Evolutionary conservation across 2,113 vertebrate species (phyloP), one percentile per base, ranked within the genome.

Genomic region (Crotalus horridus): DNA sequence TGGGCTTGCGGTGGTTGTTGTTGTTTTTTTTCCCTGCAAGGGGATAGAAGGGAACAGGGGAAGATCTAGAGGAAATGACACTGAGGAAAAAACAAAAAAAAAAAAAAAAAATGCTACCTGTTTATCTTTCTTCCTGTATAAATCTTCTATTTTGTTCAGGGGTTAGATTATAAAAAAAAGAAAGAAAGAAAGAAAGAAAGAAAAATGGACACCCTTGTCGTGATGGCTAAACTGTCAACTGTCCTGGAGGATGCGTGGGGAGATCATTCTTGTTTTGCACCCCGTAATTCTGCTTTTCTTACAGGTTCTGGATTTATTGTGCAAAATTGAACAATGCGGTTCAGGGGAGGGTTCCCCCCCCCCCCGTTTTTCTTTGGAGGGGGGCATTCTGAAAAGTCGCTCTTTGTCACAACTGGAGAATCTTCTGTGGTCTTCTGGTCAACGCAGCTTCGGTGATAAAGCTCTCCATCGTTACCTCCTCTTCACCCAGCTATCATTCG

Each of bases 61-160:
- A 90, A 93, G 88, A 53, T 33, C n/a, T 53, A 23, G 89, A 86
- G 85, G 46, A 21, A 92, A 24, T 9, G 53, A 85, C 74, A 74
- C 9, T n/a, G n/a, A 23, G 10, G n/a, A n/a, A n/a, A n/a, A n/a
- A n/a, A n/a, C n/a, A n/a, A n/a, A n/a, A 9, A 81, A 81, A 89
- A 39, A 39, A 39, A 94, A 95, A 64, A 92, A 92, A 89, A 94
- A 95, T 90, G 90, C 96, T 95, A 96, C 96, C 96, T 96, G 96
- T 93, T 92, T 13, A 86, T 91, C 1, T 91, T 87, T 87, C 93
- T 89, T 94, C 93, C 94, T 54, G 87, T 89, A 93, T 86, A 29
- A 74, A 91, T 92, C 95, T 93, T 26, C 4, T 2, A 24, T 94
- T 93, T 93, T 21, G 74, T 91, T 89, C 88, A n/a, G 90, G 93